Evolutionary conservation across 2,113 vertebrate genomes (phyloP).

Genomic region (Dipodomys spectabilis): DNA sequence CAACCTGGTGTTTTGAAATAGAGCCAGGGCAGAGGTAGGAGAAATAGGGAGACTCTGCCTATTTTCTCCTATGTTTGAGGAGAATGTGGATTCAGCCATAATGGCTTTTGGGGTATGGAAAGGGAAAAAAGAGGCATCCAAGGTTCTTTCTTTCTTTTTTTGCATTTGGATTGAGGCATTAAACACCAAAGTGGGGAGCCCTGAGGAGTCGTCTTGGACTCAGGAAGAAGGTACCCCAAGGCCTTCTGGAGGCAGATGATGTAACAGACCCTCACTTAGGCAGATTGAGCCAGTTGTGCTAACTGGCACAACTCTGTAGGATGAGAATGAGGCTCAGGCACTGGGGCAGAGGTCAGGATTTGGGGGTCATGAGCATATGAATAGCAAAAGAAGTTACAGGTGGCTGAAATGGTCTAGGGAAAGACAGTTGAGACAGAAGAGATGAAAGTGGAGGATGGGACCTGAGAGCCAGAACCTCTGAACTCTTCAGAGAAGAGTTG

Average conservation of each 20-base stretch:
- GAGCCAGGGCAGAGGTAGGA: not conserved
- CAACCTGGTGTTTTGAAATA: not conserved
- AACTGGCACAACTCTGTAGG: not conserved
- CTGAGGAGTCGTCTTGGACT: not conserved
- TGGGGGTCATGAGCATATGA: not conserved
- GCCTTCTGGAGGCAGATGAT: not conserved
- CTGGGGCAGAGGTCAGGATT: not conserved
- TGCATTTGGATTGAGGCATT: not conserved
- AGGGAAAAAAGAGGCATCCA: not conserved
- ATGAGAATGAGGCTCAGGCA: not conserved
- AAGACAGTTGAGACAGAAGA: not conserved
- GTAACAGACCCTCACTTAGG: not conserved
- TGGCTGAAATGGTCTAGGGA: not conserved
- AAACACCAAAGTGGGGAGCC: fast-evolving
- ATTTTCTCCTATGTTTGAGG: fast-evolving
- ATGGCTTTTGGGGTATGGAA: not conserved
- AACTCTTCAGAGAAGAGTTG: not conserved
- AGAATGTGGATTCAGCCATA: fast-evolving
- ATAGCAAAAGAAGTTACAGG: fast-evolving
- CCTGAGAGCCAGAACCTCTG: not conserved
- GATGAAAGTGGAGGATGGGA: not conserved
- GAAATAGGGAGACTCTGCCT: not conserved
- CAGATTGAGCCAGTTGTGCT: not conserved
- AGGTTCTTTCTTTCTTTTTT: not conserved
- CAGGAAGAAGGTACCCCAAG: not conserved